These are phyloP conservation scores for Varanus komodoensis DNA, from an alignment of 2,113 vertebrate species.

Conservation along the genomic window DNA sequence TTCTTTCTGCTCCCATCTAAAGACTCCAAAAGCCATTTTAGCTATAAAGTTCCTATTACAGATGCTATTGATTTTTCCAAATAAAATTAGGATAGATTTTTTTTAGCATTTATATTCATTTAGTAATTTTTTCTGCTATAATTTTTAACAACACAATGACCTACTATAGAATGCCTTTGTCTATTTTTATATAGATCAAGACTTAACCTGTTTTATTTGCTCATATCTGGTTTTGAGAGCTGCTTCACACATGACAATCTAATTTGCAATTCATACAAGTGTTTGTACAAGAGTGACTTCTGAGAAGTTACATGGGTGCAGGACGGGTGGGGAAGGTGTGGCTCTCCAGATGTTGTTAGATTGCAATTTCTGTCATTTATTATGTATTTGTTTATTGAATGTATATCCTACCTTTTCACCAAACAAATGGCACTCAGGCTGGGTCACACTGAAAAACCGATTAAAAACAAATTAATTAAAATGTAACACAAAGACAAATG, in stretches of 20 bases:
- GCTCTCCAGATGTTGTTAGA: too few species aligned
- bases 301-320: too few species aligned
- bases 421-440: too few species aligned
- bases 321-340: too few species aligned
- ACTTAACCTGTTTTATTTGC: background rate
- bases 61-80: background rate
- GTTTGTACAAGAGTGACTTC: background rate
- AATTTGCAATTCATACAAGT: background rate
- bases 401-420: too few species aligned
- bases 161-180: background rate
- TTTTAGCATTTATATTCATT: background rate
- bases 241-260: background rate
- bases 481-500: too few species aligned
- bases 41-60: background rate
- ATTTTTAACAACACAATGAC: background rate
- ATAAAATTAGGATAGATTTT: background rate
- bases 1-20: background rate
- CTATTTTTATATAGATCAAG: background rate
- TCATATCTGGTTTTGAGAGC: background rate
- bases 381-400: too few species aligned
- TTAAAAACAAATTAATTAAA: too few species aligned
- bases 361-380: too few species aligned
- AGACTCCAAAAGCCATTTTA: background rate
- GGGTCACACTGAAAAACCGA: too few species aligned
- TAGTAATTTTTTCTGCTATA: background rate